Base-by-base conservation (phyloP, 2,797 vertebrate species). In the Bovichtus diacanthus region DNA sequence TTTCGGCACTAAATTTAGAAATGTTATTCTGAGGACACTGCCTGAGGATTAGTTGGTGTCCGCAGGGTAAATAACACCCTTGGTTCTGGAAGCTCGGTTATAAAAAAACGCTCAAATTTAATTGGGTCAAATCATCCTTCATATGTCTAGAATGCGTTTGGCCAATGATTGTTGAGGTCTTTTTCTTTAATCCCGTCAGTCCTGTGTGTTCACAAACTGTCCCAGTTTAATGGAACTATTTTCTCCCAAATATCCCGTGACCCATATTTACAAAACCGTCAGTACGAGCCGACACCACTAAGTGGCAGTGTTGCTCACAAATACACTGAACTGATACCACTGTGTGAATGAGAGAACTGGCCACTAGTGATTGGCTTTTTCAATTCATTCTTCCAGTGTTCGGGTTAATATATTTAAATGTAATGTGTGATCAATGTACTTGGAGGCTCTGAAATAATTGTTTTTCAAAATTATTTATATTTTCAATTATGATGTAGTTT, bases 241-340 rank as follows among this genome's bases (percentile, higher is more conserved):
- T 53, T 64, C 62, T 29, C 43, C 49, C 5, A 60, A 88, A 81
- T 70, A 75, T 67, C n/a, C 19, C 9, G 0, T 80, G 70, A 66
- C 84, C 72, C 49, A 74, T 51, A 80, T 77, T 74, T 72, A 53
- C 7, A 78, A 80, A 68, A 55, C 6, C n/a, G 27, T 21, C 7
- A 73, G 23, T 75, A 5, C 10, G 6, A 76, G 15, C 46, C 4
- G 8, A 3, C 29, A 63, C 85, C 93, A 85, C 89, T 76, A 63
- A 29, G 75, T 44, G 90, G 84, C 88, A 79, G 80, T 83, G 75
- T 90, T 87, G 77, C 25, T 43, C 27, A 59, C 1, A 53, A 63
- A 73, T 72, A 34, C 19, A 43, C 19, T 49, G 4, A 31, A 1
- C 43, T 65, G 6, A 18, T 16, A 16, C 25, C 19, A 16, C 9